Evolutionary conservation across 2,113 vertebrate species (phyloP), one percentile per base, ranked within the genome.

Genomic region (Sander lucioperca): DNA sequence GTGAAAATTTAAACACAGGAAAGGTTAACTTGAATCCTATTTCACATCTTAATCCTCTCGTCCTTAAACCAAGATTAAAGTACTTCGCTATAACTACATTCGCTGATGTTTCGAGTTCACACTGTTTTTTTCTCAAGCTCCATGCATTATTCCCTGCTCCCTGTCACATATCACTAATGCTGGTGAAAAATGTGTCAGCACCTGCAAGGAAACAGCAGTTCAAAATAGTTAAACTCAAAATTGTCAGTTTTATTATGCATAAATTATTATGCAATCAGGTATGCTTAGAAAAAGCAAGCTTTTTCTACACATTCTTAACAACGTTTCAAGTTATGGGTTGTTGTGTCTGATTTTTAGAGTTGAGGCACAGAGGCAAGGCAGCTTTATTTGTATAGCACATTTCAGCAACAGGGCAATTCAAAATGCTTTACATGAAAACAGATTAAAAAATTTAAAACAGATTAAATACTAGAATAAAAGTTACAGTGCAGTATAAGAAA

Each of bases 341-440:
- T 77, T 74, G 15, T 78, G 47, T 77, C 23, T 74, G 53, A 79
- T 50, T 65, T 33, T 61, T 66, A 23, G 58, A 75, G 43, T 57
- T 58, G 43, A 61, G 68, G 45, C 67, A 30, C 62, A 53, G 53
- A 62, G 62, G 82, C 53, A 87, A n/a, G n/a, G n/a, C n/a, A n/a
- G n/a, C n/a, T n/a, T n/a, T n/a, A n/a, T n/a, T n/a, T n/a, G n/a
- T n/a, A n/a, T n/a, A n/a, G n/a, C n/a, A n/a, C n/a, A n/a, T n/a
- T n/a, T n/a, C n/a, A n/a, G n/a, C n/a, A n/a, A n/a, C n/a, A n/a
- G n/a, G n/a, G n/a, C n/a, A n/a, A n/a, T n/a, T n/a, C n/a, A n/a
- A n/a, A n/a, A n/a, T n/a, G n/a, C n/a, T n/a, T n/a, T n/a, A n/a
- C n/a, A n/a, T n/a, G n/a, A n/a, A n/a, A n/a, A n/a, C n/a, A n/a